Evolutionary conservation across 2,113 vertebrate genomes (phyloP).

Genomic region (Brienomyrus brachyistius): DNA sequence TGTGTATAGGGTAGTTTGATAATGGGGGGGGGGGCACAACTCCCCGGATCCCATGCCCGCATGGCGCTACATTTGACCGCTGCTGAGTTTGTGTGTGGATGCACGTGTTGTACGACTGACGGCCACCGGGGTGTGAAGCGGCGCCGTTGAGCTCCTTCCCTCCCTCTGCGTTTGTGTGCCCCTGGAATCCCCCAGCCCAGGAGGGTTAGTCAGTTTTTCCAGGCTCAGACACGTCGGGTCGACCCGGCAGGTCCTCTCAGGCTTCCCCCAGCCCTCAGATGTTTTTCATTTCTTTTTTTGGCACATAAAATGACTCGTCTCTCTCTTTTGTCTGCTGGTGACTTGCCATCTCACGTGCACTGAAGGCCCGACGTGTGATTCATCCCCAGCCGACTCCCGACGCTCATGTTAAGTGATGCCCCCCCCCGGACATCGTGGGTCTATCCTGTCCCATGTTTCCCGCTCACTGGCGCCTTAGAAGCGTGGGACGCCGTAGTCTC

Average conservation of each 20-base stretch:
- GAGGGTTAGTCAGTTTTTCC: neutral
- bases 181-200: slow-evolving; percentile 42
- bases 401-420: neutral
- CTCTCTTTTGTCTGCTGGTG: neutral
- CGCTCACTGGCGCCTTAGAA: neutral
- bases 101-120: slow-evolving; percentile 13
- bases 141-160: slow-evolving; percentile 47
- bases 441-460: neutral
- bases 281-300: neutral
- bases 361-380: neutral
- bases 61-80: neutral
- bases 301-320: neutral
- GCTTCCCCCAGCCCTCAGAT: neutral
- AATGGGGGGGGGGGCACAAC: neutral
- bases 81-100: neutral
- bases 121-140: slow-evolving; percentile 50
- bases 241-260: neutral
- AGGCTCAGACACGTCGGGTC: neutral
- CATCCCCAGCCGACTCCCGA: neutral
- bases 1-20: neutral
- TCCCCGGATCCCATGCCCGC: neutral
- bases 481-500: neutral
- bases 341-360: neutral
- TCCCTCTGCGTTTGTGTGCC: slow-evolving; percentile 32
- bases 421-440: neutral